These are phyloP conservation scores for Helobdella robusta DNA, from an alignment of 2,888 invertebrate genomes.

Conservation along the genomic window DNA sequence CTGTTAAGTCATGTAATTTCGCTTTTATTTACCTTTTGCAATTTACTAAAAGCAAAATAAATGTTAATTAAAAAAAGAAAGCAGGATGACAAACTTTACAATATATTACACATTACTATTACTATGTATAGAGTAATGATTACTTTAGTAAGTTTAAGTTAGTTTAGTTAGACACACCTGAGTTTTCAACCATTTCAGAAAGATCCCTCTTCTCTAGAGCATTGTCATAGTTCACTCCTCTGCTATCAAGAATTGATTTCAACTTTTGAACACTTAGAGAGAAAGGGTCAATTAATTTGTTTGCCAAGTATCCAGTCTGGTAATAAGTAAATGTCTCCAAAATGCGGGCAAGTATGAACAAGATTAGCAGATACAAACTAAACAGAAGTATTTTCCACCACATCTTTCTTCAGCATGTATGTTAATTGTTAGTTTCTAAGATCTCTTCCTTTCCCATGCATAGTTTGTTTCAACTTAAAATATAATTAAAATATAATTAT, in stretches of 20 bases:
- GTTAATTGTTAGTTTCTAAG: too few relatives aligned
- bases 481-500: too few relatives aligned
- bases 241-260: slow-evolving; percentile 48
- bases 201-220: slow-evolving; percentile 50
- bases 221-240: slow-evolving; percentile 50
- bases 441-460: too few relatives aligned
- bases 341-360: slow-evolving; percentile 48
- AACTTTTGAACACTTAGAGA: slow-evolving; percentile 48
- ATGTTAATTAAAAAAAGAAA: too few relatives aligned
- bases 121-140: too few relatives aligned
- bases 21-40: too few relatives aligned
- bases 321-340: slow-evolving; percentile 48
- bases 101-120: too few relatives aligned
- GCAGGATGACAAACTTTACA: too few relatives aligned
- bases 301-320: slow-evolving; percentile 44
- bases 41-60: too few relatives aligned
- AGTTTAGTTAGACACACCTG: slow-evolving; percentile 42
- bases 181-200: slow-evolving; percentile 45
- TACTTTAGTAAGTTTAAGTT: too few relatives aligned
- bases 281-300: slow-evolving; percentile 48
- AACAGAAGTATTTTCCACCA: slow-evolving; percentile 48
- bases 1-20: too few relatives aligned
- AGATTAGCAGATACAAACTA: slow-evolving; percentile 44
- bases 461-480: too few relatives aligned
- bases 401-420: slow-evolving; percentile 34